Percentiles rank a stretch among this genome's conserved stretches.
Evolutionary conservation across 2,888 invertebrate genomes (phyloP).

Genomic region (Hyles lineata): DNA sequence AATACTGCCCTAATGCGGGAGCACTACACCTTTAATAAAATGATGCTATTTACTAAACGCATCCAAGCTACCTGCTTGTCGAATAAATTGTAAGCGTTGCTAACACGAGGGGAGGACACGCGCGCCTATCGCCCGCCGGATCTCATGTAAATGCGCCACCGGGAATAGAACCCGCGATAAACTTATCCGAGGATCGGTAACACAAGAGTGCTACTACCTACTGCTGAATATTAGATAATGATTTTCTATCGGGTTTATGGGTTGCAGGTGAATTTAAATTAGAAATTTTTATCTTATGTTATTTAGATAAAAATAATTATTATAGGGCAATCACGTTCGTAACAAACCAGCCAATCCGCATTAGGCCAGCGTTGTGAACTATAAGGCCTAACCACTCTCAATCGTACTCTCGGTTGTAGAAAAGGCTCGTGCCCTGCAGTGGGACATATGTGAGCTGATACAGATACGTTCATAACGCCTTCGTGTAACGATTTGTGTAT

Average conservation of each 20-base stretch:
- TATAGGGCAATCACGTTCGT: too few species aligned
- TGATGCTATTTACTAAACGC: neutral
- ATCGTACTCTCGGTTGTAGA: too few species aligned
- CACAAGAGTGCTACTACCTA: neutral
- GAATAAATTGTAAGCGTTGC: constrained; percentile 17
- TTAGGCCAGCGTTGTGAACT: too few species aligned
- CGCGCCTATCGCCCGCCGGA: constrained; percentile 3
- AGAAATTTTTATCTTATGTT: too few species aligned
- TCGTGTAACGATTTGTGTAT: too few species aligned
- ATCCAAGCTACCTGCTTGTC: neutral
- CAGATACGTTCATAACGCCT: too few species aligned
- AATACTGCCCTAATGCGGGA: neutral
- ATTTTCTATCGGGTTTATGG: neutral
- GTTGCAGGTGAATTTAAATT: too few species aligned
- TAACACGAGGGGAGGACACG: constrained; percentile 15
- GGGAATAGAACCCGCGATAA: constrained; percentile 10
- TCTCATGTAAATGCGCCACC: constrained; percentile 20
- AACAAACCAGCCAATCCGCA: too few species aligned
- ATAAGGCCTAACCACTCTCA: too few species aligned
- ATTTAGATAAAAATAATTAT: too few species aligned
- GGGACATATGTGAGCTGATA: too few species aligned
- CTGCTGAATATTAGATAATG: neutral
- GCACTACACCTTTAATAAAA: neutral
- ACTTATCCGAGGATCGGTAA: neutral
- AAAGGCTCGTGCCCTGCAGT: too few species aligned